These are phyloP conservation scores for Cynopterus sphinx DNA, from an alignment of 2,797 vertebrate species.

Conservation along the genomic window DNA sequence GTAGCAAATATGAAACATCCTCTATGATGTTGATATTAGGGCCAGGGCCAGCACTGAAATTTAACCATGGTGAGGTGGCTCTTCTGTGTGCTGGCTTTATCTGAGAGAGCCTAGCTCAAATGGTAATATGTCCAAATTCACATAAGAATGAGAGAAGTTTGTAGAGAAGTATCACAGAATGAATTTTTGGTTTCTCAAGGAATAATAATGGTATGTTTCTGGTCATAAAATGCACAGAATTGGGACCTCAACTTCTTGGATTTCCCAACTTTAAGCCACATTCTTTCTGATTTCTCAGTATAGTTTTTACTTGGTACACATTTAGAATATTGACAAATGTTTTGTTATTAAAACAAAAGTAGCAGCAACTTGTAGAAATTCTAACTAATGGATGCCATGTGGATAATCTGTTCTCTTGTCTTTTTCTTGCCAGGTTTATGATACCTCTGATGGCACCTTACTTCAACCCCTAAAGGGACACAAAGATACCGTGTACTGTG, in stretches of 20 bases:
- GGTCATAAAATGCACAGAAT: neutral
- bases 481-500: constrained; percentile 97
- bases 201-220: neutral
- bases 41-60: neutral
- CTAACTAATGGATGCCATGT: neutral
- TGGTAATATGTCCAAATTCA: neutral
- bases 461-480: constrained; percentile 97
- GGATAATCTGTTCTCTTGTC: constrained; percentile 2
- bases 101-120: neutral
- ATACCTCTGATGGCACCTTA: constrained; percentile 95
- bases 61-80: neutral
- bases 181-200: neutral
- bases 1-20: neutral
- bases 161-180: neutral
- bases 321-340: constrained; percentile 45
- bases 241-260: neutral
- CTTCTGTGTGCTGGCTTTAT: constrained; percentile 22
- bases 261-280: neutral
- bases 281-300: constrained; percentile 1
- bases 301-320: constrained; percentile 21
- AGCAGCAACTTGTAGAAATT: constrained; percentile 11
- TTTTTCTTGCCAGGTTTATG: constrained; percentile 90
- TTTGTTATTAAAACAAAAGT: constrained; percentile 56
- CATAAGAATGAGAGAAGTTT: neutral
- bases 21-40: neutral